phyloP scores from a whole-genome alignment of 2,113 vertebrate genomes.

The Stegostoma tigrinum region DNA sequence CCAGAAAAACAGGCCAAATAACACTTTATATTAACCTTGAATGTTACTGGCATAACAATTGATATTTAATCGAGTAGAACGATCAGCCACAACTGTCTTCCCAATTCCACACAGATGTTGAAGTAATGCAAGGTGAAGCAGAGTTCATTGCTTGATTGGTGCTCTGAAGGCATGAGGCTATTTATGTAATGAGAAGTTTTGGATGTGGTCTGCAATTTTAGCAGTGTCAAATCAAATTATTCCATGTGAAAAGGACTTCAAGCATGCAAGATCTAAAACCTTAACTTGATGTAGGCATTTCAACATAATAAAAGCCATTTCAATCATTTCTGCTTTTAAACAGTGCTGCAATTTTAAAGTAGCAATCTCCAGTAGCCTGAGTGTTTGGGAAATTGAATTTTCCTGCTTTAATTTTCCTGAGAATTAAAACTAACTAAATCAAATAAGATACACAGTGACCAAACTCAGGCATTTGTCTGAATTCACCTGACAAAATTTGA shows the following conservation, averaged over 20 bases:
- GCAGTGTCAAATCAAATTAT: not conserved
- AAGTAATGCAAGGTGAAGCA: not conserved
- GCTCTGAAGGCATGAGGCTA: not conserved
- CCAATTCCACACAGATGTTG: not conserved
- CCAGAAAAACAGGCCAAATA: not conserved
- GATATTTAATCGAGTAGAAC: not conserved
- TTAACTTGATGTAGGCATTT: not conserved
- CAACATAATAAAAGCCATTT: not conserved
- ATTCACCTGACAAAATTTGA: not conserved
- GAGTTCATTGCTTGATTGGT: conserved; percentile 1
- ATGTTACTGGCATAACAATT: not conserved
- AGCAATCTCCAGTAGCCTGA: not conserved
- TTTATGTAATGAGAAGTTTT: not conserved
- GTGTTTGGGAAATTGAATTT: not conserved
- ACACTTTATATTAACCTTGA: not conserved
- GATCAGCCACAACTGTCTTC: not conserved
- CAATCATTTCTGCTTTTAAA: not conserved
- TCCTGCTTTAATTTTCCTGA: not conserved
- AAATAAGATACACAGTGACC: not conserved
- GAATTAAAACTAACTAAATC: not conserved
- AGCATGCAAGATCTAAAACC: not conserved
- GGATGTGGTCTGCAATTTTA: not conserved
- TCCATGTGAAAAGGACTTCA: not conserved
- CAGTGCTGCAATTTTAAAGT: not conserved
- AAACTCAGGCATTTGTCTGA: not conserved